Percentiles rank a stretch among this genome's conserved stretches.
Conservation (phyloP, 2,113 vertebrate genomes). For the Microtus montanus region DNA sequence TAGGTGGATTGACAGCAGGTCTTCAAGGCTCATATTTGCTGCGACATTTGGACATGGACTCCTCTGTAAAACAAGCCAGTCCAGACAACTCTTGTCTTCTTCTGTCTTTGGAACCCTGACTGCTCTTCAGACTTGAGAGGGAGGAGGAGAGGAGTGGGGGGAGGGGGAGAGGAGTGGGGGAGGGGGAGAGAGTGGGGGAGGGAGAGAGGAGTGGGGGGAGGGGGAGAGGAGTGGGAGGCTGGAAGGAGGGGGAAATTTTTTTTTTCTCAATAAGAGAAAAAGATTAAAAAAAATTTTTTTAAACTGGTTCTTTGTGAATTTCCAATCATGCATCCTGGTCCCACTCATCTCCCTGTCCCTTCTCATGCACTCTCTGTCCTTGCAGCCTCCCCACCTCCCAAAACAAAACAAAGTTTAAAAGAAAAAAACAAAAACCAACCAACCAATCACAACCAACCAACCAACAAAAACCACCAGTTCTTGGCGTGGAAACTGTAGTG, state of each 20-base stretch:
- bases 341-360: neutral
- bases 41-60: neutral
- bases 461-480: neutral
- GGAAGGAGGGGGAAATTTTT: no score
- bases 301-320: neutral
- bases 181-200: no score
- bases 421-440: neutral
- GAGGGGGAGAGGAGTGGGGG: no score
- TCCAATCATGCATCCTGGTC: neutral
- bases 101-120: no score
- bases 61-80: no score
- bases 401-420: neutral
- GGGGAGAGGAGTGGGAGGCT: no score
- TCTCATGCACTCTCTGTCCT: neutral
- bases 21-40: neutral
- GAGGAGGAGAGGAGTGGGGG: no score
- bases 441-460: neutral
- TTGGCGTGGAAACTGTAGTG: neutral
- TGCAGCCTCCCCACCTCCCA: neutral
- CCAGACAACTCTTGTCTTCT: neutral
- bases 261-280: no score
- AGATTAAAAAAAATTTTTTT: neutral
- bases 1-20: neutral
- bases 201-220: no score
- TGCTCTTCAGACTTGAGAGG: no score